Conservation (phyloP, 2,888 invertebrate genomes). For the Folsomia candida region DNA sequence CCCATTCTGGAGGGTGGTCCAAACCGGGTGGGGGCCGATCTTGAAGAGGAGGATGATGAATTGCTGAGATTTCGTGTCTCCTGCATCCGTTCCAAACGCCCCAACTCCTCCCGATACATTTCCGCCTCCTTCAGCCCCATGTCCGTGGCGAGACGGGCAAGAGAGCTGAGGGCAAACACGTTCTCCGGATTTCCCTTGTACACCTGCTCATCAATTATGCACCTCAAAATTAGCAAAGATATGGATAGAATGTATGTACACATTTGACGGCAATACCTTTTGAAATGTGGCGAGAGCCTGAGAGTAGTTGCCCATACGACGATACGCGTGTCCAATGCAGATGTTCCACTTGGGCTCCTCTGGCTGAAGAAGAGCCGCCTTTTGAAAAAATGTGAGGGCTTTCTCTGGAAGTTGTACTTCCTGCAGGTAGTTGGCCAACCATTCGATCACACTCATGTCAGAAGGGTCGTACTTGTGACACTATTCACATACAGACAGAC, state of each 20-base stretch:
- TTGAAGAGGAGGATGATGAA: constrained; percentile 9
- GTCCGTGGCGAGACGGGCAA: constrained; percentile 84
- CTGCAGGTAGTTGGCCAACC: constrained; percentile 84
- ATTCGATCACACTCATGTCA: constrained; percentile 75
- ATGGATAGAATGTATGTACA: too few relatives aligned
- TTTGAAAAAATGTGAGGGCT: constrained; percentile 77
- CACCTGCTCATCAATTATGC: too few relatives aligned
- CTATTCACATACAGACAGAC: constrained; percentile 54
- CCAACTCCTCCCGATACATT: constrained; percentile 78
- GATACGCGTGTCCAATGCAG: constrained; percentile 79
- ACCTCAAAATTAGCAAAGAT: too few relatives aligned
- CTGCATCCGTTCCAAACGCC: constrained; percentile 62
- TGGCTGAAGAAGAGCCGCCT: constrained; percentile 72
- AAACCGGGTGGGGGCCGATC: constrained; percentile 22
- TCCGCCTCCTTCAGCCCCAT: constrained; percentile 86
- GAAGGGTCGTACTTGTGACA: constrained; percentile 70
- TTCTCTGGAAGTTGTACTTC: constrained; percentile 85
- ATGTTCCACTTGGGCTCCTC: constrained; percentile 80
- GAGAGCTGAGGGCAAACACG: constrained; percentile 80
- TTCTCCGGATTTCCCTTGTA: constrained; percentile 91
- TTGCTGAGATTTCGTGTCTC: constrained; percentile 46
- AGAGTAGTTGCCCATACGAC: constrained; percentile 79
- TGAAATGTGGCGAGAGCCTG: constrained; percentile 60
- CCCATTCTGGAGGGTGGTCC: constrained; percentile 39
- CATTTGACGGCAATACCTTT: too few relatives aligned